Percentiles rank a stretch among this genome's conserved stretches.
These are phyloP conservation scores for Microcaecilia unicolor DNA, from an alignment of 2,797 vertebrate genomes.

Conservation along the genomic window DNA sequence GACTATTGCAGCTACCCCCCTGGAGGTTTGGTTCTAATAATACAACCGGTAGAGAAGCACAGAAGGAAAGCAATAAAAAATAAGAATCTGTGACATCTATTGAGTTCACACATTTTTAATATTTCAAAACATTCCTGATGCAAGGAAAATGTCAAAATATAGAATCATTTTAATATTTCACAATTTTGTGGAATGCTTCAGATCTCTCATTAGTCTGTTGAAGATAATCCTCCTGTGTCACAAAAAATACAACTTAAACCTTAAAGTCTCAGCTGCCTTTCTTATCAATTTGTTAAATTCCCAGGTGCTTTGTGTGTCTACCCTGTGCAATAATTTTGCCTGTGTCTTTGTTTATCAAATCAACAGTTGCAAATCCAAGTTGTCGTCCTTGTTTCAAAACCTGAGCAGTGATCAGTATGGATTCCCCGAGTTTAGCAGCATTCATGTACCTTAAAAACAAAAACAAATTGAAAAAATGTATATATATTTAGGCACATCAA, in stretches of 20 bases:
- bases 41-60: no score
- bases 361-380: constrained; percentile 82
- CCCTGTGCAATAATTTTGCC: constrained; percentile 90
- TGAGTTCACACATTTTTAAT: no score
- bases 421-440: constrained; percentile 85
- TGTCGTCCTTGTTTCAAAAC: constrained; percentile 83
- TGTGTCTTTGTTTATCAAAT: constrained; percentile 78
- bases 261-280: no score
- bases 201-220: no score
- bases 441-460: constrained; percentile 77
- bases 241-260: background rate
- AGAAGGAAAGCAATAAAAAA: no score
- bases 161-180: no score
- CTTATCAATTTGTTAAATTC: constrained; percentile 30
- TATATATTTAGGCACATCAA: constrained; percentile 1
- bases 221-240: background rate
- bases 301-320: constrained; percentile 86
- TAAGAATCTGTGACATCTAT: no score
- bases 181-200: no score
- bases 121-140: no score
- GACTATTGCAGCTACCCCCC: no score
- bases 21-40: no score
- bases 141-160: no score
- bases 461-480: constrained; percentile 16
- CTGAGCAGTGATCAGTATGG: constrained; percentile 83